Evolutionary conservation across 1,140 invertebrate species (phyloP).

Genomic region (Drosophila watanabei): DNA sequence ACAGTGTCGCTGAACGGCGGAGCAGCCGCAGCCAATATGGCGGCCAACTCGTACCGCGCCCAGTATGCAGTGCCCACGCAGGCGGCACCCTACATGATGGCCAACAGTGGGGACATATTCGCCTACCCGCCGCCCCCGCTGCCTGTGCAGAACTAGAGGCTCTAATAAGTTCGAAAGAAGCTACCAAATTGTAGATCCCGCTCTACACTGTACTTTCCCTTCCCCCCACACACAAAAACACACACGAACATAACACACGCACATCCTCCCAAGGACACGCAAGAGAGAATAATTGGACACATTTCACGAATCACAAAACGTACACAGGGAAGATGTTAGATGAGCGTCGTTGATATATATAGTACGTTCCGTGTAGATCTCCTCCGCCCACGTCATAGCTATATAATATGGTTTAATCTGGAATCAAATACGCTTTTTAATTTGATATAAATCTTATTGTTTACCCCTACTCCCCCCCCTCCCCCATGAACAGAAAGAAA

Average conservation of each 20-base stretch:
- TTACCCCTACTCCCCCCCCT: constrained; percentile 1
- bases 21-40: constrained; percentile 24
- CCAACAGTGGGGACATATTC: constrained; percentile 60
- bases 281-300: constrained; percentile 23
- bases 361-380: constrained; percentile 70
- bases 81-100: constrained; percentile 77
- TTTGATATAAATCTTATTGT: constrained; percentile 61
- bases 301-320: constrained; percentile 7
- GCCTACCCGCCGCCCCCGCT: constrained; percentile 81
- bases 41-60: constrained; percentile 46
- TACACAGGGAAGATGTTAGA: constrained; percentile 42
- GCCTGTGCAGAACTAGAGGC: constrained; percentile 81
- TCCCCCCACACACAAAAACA: constrained; percentile 2
- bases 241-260: constrained; percentile 44
- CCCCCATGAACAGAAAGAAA: constrained; percentile 1
- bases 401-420: constrained; percentile 82
- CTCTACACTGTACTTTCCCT: constrained; percentile 70
- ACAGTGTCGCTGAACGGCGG: constrained; percentile 71
- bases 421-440: constrained; percentile 78
- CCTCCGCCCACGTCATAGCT: constrained; percentile 72
- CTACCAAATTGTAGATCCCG: constrained; percentile 57
- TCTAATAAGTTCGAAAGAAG: constrained; percentile 45
- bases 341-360: constrained; percentile 30
- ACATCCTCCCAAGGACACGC: constrained; percentile 26
- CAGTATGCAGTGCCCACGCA: constrained; percentile 65